These are phyloP conservation scores for Hiodon alosoides DNA, from an alignment of 2,113 vertebrate genomes.

Conservation along the genomic window DNA sequence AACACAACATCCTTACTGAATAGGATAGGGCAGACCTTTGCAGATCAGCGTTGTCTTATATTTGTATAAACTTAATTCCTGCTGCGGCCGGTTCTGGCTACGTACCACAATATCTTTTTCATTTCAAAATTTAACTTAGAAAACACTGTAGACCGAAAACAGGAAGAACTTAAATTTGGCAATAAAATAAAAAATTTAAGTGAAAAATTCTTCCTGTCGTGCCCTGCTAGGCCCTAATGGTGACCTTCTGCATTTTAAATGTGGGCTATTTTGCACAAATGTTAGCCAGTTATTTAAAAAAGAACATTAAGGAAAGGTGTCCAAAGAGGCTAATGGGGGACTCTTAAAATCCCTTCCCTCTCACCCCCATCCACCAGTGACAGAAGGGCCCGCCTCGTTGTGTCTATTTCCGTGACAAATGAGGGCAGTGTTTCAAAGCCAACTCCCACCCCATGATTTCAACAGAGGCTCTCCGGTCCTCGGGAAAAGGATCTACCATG, in stretches of 20 bases:
- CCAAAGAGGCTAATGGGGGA: conserved; percentile 25
- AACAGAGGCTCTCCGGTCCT: conserved; percentile 37
- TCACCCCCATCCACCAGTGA: conserved; percentile 9
- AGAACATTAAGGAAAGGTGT: not conserved
- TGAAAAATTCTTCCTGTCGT: not conserved
- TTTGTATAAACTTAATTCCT: too few relatives aligned
- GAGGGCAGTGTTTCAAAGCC: conserved; percentile 35
- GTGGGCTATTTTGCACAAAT: not conserved
- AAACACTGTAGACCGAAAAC: not conserved
- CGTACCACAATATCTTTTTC: too few relatives aligned
- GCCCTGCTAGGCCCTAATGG: not conserved
- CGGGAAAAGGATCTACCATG: conserved; percentile 28
- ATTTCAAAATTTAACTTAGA: not conserved
- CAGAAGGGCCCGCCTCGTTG: conserved; percentile 23
- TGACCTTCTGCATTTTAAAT: not conserved
- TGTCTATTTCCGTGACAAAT: conserved; percentile 50
- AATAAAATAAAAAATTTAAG: not conserved
- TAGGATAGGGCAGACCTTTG: too few relatives aligned
- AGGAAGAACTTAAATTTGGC: too few relatives aligned
- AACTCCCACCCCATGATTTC: conserved; percentile 20
- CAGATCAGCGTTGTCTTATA: too few relatives aligned
- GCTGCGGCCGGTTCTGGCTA: too few relatives aligned
- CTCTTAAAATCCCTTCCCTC: conserved; percentile 25
- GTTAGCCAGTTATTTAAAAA: conserved; percentile 2
- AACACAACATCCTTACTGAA: too few relatives aligned